These are phyloP conservation scores for Capitulum mitella DNA, from an alignment of 2,888 invertebrate genomes.

Conservation along the genomic window DNA sequence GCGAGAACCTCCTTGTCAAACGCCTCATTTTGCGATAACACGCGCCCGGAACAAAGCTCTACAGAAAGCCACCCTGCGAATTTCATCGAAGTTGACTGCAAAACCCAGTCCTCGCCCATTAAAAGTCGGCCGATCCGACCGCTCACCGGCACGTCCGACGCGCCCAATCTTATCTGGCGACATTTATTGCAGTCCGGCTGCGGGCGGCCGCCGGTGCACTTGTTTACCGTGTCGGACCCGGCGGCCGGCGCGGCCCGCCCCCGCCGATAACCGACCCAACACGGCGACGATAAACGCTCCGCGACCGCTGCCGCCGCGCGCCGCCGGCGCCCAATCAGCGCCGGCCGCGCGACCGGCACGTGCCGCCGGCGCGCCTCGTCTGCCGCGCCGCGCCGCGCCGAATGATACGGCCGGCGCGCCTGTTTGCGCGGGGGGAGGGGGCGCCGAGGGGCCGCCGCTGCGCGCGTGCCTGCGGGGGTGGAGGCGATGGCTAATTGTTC, in stretches of 20 bases:
- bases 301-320: neutral
- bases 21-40: too few relatives aligned
- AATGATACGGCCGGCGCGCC: neutral
- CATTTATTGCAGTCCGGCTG: neutral
- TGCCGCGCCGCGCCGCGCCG: neutral
- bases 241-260: neutral
- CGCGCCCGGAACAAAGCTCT: too few relatives aligned
- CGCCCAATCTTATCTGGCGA: too few relatives aligned
- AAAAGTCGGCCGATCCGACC: too few relatives aligned
- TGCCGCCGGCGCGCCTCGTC: neutral
- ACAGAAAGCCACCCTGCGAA: too few relatives aligned
- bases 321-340: neutral
- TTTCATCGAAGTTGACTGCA: too few relatives aligned
- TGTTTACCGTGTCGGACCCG: neutral
- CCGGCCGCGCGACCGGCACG: neutral
- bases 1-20: too few relatives aligned
- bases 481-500: slow-evolving; percentile 14
- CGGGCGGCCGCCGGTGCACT: neutral
- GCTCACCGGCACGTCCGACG: too few relatives aligned
- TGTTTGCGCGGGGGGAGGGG: neutral
- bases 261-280: neutral
- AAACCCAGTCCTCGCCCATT: too few relatives aligned
- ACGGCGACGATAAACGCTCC: neutral
- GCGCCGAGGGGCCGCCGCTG: neutral
- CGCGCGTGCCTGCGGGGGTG: neutral